Percentiles rank a stretch among this genome's conserved stretches.
These are phyloP conservation scores for Columba livia DNA, from an alignment of 2,113 vertebrate species.

Conservation along the genomic window DNA sequence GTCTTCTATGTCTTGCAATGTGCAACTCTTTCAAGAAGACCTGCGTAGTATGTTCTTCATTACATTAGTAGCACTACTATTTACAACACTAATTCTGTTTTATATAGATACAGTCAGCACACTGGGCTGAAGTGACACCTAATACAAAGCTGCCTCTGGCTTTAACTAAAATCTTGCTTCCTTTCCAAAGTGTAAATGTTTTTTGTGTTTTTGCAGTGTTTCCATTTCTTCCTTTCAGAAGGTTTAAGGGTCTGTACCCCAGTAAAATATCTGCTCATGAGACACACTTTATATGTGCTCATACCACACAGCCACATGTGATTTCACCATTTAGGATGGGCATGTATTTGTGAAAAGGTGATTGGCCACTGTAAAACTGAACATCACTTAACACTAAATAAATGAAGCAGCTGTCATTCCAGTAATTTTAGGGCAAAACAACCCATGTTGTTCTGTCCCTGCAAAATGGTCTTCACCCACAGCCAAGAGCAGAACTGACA, in stretches of 20 bases:
- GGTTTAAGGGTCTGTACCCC: not conserved
- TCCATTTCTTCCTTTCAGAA: not conserved
- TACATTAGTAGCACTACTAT: not conserved
- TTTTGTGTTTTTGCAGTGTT: not conserved
- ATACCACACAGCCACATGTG: not conserved
- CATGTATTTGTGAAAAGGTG: not conserved
- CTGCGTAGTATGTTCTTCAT: too few relatives aligned
- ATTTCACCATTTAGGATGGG: not conserved
- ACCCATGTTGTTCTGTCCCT: not conserved
- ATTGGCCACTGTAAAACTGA: not conserved
- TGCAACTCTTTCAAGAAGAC: not conserved
- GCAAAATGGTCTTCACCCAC: not conserved
- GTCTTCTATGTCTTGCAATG: too few relatives aligned
- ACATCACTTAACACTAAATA: not conserved
- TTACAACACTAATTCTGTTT: not conserved
- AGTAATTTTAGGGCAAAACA: not conserved
- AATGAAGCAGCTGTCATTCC: not conserved
- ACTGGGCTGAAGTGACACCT: not conserved
- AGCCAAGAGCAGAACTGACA: not conserved
- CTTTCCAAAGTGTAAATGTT: not conserved
- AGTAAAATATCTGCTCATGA: not conserved
- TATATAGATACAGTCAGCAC: not conserved
- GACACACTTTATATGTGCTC: not conserved
- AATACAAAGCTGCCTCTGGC: not conserved
- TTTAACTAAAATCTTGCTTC: not conserved